Evolutionary conservation across 2,113 vertebrate genomes (phyloP).

Genomic region (Rynchops niger): DNA sequence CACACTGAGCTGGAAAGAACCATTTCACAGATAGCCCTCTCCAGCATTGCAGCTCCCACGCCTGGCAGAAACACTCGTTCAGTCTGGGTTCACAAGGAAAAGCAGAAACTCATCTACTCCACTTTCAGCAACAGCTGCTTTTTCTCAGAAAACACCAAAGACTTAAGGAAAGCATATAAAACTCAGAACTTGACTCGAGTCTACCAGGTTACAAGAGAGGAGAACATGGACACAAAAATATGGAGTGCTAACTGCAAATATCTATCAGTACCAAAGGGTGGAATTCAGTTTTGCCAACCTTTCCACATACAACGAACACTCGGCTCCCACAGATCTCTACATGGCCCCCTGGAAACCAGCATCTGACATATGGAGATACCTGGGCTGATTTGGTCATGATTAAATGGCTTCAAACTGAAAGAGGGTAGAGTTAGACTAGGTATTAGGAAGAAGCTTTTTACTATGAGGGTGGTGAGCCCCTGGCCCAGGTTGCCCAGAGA

Average conservation of each 20-base stretch:
- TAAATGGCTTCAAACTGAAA: neutral
- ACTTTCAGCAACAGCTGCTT: neutral
- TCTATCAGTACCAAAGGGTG: too few relatives aligned
- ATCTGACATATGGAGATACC: neutral
- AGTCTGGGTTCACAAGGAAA: neutral
- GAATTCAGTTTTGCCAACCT: neutral
- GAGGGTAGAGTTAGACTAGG: neutral
- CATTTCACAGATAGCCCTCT: neutral
- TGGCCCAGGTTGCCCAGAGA: neutral
- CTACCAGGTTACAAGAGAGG: neutral
- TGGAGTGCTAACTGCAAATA: neutral
- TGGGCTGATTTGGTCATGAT: neutral
- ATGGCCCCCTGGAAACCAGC: neutral
- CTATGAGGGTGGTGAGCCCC: neutral
- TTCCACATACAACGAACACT: rapidly evolving
- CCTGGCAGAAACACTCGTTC: neutral
- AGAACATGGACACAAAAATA: neutral
- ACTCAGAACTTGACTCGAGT: neutral
- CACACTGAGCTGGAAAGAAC: neutral
- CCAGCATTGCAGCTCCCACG: neutral
- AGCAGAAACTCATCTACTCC: neutral
- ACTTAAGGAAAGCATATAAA: neutral
- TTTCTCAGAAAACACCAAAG: neutral
- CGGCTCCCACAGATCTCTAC: neutral
- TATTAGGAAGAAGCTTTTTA: neutral